These are phyloP conservation scores for Aphelenchoides besseyi DNA, from an alignment of 1,140 invertebrate species.

Conservation along the genomic window DNA sequence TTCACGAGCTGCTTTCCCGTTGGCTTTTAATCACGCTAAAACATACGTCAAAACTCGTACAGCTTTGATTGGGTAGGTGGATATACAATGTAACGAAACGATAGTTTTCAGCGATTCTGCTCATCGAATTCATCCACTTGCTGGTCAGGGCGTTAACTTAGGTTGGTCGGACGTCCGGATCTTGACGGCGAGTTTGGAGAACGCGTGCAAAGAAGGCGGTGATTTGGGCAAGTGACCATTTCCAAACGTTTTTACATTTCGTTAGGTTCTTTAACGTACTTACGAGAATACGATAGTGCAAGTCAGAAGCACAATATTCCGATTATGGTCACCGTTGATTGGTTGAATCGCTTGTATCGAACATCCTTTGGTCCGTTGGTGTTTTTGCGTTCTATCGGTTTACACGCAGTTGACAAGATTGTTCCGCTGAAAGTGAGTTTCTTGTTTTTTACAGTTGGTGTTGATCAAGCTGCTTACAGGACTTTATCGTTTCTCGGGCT, in stretches of 20 bases:
- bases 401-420: conserved; percentile 78
- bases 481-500: conserved; percentile 36
- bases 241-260: conserved; percentile 10
- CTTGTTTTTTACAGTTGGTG: conserved; percentile 12
- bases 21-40: conserved; percentile 82
- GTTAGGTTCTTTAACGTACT: conserved; percentile 67
- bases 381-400: conserved; percentile 76
- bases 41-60: conserved; percentile 75
- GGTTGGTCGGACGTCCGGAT: conserved; percentile 85
- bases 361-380: conserved; percentile 76
- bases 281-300: conserved; percentile 78
- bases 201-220: conserved; percentile 73
- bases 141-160: conserved; percentile 80
- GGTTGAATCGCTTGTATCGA: conserved; percentile 79
- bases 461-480: conserved; percentile 29
- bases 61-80: conserved; percentile 76
- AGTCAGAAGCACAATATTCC: conserved; percentile 82
- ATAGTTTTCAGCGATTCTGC: conserved; percentile 74
- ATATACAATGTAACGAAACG: neutral
- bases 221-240: conserved; percentile 69
- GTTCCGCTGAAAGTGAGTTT: conserved; percentile 73
- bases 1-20: conserved; percentile 80
- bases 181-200: conserved; percentile 72
- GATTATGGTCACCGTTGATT: conserved; percentile 80
- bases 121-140: conserved; percentile 89